These are phyloP conservation scores for Macroramphosus scolopax DNA, from an alignment of 2,797 vertebrate genomes.

Conservation along the genomic window DNA sequence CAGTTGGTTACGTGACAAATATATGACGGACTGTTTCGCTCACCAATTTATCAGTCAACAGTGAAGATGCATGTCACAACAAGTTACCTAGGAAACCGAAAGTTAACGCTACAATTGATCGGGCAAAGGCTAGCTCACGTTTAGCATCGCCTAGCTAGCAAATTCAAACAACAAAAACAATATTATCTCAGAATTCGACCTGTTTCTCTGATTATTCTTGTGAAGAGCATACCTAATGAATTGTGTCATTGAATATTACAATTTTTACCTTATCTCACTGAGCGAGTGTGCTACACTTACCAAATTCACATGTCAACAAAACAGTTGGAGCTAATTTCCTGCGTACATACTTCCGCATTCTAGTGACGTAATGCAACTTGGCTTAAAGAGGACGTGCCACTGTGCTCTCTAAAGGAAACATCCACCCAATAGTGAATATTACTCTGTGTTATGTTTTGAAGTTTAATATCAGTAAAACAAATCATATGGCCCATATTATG, in stretches of 20 bases:
- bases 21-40: no score
- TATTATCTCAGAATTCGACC: neutral
- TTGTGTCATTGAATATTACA: neutral
- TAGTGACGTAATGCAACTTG: conserved; percentile 29
- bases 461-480: no score
- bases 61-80: no score
- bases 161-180: neutral
- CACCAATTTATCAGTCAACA: no score
- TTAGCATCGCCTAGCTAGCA: no score
- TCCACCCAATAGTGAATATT: neutral
- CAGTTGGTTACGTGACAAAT: neutral
- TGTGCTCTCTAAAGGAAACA: neutral
- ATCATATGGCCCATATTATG: no score
- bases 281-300: conserved; percentile 19
- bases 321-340: conserved; percentile 19
- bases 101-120: conserved; percentile 16
- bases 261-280: neutral
- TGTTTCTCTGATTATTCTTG: neutral
- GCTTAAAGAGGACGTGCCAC: conserved; percentile 45
- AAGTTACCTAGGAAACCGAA: conserved; percentile 31
- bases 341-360: conserved; percentile 51
- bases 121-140: conserved; percentile 29
- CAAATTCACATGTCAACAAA: conserved; percentile 59
- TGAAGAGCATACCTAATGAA: accelerated
- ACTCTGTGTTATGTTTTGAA: neutral